Evolutionary conservation across 2,888 invertebrate genomes (phyloP).

Genomic region (Reticulitermes lucifugus): DNA sequence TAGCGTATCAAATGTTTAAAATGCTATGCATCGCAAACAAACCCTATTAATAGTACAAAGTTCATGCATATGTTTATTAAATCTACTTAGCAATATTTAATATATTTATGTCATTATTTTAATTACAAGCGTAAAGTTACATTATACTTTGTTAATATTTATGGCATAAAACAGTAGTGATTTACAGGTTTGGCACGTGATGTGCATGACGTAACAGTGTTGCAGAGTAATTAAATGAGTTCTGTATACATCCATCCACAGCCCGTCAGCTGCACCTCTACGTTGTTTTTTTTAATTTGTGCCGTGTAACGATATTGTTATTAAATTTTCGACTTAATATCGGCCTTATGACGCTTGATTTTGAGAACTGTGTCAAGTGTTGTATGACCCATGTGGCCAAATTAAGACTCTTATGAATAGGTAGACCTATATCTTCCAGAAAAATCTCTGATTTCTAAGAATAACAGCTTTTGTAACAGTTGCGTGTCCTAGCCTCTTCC

Average conservation of each 20-base stretch:
- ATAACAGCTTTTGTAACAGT: too few species aligned
- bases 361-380: too few species aligned
- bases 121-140: not conserved
- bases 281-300: not conserved
- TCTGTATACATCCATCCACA: not conserved
- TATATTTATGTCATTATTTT: not conserved
- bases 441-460: too few species aligned
- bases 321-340: not conserved
- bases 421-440: too few species aligned
- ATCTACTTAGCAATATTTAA: not conserved
- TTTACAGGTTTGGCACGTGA: not conserved
- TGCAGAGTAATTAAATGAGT: slow-evolving; percentile 1
- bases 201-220: not conserved
- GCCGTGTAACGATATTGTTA: not conserved
- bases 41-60: too few species aligned
- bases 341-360: too few species aligned
- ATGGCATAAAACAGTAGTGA: not conserved
- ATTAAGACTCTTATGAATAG: too few species aligned
- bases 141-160: not conserved
- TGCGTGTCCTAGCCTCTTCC: too few species aligned
- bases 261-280: not conserved
- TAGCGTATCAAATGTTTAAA: too few species aligned
- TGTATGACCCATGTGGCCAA: too few species aligned
- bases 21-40: too few species aligned
- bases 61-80: not conserved